Conservation (phyloP, 2,888 invertebrate genomes). For the Volucella inflata region DNA sequence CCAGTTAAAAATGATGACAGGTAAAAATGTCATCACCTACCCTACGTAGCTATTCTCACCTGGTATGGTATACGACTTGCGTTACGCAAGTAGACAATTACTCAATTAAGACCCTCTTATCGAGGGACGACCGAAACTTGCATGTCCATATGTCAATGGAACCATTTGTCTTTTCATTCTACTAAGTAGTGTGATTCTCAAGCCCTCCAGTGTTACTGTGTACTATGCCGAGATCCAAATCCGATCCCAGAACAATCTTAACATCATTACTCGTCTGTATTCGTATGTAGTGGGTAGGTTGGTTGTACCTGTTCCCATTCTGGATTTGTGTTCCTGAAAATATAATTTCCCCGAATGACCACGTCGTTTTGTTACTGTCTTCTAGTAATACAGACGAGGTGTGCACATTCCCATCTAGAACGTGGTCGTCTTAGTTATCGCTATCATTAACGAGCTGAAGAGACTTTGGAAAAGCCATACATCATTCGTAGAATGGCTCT, state of each 20-base stretch:
- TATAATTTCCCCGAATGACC: constrained; percentile 41
- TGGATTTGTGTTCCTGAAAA: constrained; percentile 29
- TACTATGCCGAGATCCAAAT: too few species aligned
- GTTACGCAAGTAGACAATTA: not conserved
- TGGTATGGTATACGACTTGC: not conserved
- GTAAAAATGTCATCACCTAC: constrained; percentile 7
- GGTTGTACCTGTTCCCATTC: constrained; percentile 1
- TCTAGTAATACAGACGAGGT: not conserved
- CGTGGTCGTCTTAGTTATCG: not conserved
- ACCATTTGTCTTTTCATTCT: constrained; percentile 9
- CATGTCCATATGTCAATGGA: not conserved
- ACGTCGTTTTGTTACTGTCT: not conserved
- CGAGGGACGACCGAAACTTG: not conserved
- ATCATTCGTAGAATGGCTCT: constrained; percentile 40
- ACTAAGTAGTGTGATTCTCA: constrained; percentile 12
- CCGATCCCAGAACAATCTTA: too few species aligned
- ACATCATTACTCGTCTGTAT: too few species aligned
- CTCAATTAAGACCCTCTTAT: not conserved
- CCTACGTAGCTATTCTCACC: not conserved
- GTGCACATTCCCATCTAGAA: too few species aligned
- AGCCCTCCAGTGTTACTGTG: not conserved
- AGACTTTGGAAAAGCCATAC: constrained; percentile 12
- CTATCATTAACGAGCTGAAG: constrained; percentile 7
- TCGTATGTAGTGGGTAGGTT: not conserved
- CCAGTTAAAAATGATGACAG: constrained; percentile 17